These are phyloP conservation scores for Habroteleia sp. DNA, from an alignment of 2,888 invertebrate genomes.

Conservation along the genomic window DNA sequence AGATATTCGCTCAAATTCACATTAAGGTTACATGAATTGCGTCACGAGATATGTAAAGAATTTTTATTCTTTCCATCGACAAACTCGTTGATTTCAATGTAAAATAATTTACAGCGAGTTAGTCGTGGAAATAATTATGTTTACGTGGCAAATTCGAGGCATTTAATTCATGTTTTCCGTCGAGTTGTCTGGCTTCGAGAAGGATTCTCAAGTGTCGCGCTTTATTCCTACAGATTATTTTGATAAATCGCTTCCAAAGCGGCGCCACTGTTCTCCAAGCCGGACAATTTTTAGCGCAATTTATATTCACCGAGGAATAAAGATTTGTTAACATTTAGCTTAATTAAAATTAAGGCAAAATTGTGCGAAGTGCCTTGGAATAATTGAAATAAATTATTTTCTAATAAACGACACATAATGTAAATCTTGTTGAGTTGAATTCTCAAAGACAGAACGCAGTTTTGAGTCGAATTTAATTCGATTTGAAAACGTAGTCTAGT, in stretches of 20 bases:
- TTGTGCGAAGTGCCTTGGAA: constrained; percentile 76
- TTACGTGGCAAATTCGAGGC: constrained; percentile 33
- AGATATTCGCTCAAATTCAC: constrained; percentile 51
- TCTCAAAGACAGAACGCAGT: too few species aligned
- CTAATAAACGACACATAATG: constrained; percentile 64
- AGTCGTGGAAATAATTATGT: constrained; percentile 28
- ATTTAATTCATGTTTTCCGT: constrained; percentile 20
- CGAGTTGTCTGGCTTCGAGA: constrained; percentile 28
- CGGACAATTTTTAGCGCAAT: constrained; percentile 59
- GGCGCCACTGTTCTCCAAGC: constrained; percentile 20
- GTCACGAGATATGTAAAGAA: neutral
- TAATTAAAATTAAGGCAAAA: constrained; percentile 44
- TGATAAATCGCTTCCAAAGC: too few species aligned
- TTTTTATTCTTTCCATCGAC: neutral
- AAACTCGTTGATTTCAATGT: constrained; percentile 10
- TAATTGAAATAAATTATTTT: constrained; percentile 80
- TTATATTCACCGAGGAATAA: constrained; percentile 51
- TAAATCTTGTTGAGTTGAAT: constrained; percentile 16
- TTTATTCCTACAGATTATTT: too few species aligned
- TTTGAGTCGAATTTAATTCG: too few species aligned
- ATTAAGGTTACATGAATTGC: constrained; percentile 26
- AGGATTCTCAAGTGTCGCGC: too few species aligned
- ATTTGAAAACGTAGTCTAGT: too few species aligned
- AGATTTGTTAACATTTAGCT: constrained; percentile 27
- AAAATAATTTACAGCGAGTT: constrained; percentile 26